Percentiles rank a stretch among this genome's conserved stretches.
Conservation (phyloP, 2,113 vertebrate genomes). For the Anarhynchus alexandrinus region DNA sequence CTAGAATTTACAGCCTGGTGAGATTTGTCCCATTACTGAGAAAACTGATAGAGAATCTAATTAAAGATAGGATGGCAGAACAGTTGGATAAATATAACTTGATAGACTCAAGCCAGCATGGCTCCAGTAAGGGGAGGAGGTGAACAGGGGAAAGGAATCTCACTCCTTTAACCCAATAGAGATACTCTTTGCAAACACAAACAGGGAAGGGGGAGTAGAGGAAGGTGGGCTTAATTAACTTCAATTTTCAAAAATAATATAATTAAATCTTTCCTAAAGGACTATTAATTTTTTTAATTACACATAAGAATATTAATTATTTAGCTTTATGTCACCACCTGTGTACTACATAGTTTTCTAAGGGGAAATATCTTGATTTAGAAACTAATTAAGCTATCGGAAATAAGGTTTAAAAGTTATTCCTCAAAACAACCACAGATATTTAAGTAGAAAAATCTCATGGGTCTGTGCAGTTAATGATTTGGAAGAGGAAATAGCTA, state of each 20-base stretch:
- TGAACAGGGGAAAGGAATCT: neutral
- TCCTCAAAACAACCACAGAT: neutral
- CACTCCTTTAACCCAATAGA: neutral
- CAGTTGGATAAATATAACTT: constrained; percentile 37
- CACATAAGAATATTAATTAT: constrained; percentile 45
- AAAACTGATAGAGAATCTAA: constrained; percentile 36
- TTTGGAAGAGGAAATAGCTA: neutral
- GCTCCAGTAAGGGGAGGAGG: neutral
- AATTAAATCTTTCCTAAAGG: constrained; percentile 26
- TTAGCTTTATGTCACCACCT: constrained; percentile 39
- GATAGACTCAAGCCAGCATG: constrained; percentile 18
- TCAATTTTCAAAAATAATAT: neutral
- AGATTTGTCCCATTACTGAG: constrained; percentile 22
- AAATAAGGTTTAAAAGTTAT: constrained; percentile 32
- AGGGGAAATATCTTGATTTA: constrained; percentile 30
- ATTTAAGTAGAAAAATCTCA: neutral
- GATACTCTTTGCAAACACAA: neutral
- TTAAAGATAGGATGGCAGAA: constrained; percentile 44
- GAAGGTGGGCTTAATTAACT: constrained; percentile 20
- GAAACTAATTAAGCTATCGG: constrained; percentile 54
- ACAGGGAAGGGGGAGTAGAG: neutral
- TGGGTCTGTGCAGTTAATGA: neutral
- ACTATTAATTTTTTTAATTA: constrained; percentile 23
- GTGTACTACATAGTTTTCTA: neutral
- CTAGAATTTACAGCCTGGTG: constrained; percentile 36